These are phyloP conservation scores for Hydrolagus affinis DNA, from an alignment of 2,113 vertebrate species.

Conservation along the genomic window DNA sequence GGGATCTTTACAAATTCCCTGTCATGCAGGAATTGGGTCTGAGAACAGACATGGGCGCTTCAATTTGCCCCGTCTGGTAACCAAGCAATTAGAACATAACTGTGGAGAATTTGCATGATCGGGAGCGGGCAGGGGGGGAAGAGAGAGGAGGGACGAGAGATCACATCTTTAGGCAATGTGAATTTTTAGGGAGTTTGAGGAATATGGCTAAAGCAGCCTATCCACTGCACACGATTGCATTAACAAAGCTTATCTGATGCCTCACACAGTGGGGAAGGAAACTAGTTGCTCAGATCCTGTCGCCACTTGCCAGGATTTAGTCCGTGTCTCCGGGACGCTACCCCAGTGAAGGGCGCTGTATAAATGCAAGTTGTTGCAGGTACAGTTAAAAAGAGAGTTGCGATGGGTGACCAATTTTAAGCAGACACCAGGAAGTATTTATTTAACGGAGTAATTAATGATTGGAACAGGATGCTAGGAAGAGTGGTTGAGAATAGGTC, in stretches of 20 bases:
- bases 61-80: not conserved
- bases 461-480: too few relatives aligned
- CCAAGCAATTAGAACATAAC: slow-evolving; percentile 10
- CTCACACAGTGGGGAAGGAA: too few relatives aligned
- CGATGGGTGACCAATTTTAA: too few relatives aligned
- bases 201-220: not conserved
- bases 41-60: not conserved
- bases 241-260: not conserved
- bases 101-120: not conserved
- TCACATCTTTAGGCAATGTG: not conserved
- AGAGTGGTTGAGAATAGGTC: too few relatives aligned
- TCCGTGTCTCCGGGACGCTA: not conserved
- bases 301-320: not conserved
- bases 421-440: too few relatives aligned
- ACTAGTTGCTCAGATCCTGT: too few relatives aligned
- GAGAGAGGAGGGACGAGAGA: too few relatives aligned
- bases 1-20: slow-evolving; percentile 17
- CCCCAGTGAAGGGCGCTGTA: not conserved
- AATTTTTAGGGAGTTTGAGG: not conserved
- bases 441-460: too few relatives aligned
- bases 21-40: not conserved
- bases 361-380: not conserved
- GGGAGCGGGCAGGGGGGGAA: too few relatives aligned
- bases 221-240: not conserved
- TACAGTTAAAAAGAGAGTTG: too few relatives aligned